Conservation (phyloP, 1,140 invertebrate genomes). For the Aphelenchoides fujianensis region DNA sequence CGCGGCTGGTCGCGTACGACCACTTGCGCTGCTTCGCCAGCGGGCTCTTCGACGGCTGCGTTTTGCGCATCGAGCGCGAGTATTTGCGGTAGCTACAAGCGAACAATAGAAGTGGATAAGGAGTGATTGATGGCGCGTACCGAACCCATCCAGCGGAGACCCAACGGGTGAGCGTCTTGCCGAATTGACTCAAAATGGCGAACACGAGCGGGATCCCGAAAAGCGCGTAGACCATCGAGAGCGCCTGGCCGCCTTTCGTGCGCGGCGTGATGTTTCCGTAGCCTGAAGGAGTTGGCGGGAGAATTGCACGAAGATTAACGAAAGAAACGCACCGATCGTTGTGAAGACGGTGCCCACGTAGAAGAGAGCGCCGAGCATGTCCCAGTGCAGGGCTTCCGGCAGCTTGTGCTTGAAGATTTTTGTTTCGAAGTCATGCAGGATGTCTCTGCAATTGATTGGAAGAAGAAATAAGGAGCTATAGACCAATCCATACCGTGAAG, state of each 20-base stretch:
- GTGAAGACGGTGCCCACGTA: slow-evolving; percentile 86
- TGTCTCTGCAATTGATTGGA: slow-evolving; percentile 43
- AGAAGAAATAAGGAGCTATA: not conserved
- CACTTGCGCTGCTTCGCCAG: slow-evolving; percentile 15
- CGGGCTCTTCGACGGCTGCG: slow-evolving; percentile 20
- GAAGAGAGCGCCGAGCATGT: slow-evolving; percentile 83
- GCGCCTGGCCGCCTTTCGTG: slow-evolving; percentile 76
- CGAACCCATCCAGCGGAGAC: slow-evolving; percentile 53
- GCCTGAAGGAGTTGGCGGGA: slow-evolving; percentile 18
- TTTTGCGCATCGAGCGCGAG: not conserved
- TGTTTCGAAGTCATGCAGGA: slow-evolving; percentile 51
- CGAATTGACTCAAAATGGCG: slow-evolving; percentile 64
- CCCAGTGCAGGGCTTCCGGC: slow-evolving; percentile 69
- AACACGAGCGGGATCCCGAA: slow-evolving; percentile 90
- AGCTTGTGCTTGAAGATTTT: slow-evolving; percentile 45
- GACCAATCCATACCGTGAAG: slow-evolving; percentile 16
- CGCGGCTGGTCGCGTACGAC: slow-evolving; percentile 14
- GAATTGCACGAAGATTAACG: not conserved
- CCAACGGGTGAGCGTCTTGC: slow-evolving; percentile 60
- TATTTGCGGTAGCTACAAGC: not conserved
- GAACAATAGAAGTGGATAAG: not conserved
- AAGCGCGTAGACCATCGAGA: slow-evolving; percentile 87
- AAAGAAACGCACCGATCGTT: slow-evolving; percentile 75
- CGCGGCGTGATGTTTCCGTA: slow-evolving; percentile 69
- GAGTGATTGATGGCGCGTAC: slow-evolving; percentile 8